phyloP scores from a whole-genome alignment of 2,113 vertebrate species.

The Gymnorhina tibicen region DNA sequence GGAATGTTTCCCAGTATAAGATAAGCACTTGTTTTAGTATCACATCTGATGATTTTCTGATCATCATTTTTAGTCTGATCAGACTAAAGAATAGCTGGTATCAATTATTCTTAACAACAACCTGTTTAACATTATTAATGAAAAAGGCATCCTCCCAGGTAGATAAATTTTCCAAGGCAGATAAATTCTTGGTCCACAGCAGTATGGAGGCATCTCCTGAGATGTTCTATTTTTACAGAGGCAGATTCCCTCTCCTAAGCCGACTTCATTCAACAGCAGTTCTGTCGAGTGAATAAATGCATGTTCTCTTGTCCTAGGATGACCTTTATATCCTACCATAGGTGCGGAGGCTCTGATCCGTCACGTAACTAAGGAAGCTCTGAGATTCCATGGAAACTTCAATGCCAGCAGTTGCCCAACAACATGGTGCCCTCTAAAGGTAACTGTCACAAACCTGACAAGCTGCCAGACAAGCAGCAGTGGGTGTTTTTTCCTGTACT shows the following conservation, averaged over 20 bases:
- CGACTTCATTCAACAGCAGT: neutral
- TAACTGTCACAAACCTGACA: neutral
- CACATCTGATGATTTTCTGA: neutral
- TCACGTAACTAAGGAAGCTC: neutral
- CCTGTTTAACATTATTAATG: neutral
- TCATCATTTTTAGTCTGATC: neutral
- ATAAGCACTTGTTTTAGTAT: neutral
- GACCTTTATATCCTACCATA: neutral
- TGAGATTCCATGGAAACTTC: neutral
- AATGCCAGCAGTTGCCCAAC: neutral
- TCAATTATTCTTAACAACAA: neutral
- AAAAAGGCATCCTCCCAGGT: neutral
- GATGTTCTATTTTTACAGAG: neutral
- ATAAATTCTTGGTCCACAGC: neutral
- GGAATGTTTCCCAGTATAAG: neutral
- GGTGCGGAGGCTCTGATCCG: neutral
- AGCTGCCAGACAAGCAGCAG: neutral
- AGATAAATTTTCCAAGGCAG: neutral
- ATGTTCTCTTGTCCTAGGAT: neutral
- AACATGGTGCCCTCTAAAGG: neutral
- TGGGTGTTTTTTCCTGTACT: neutral
- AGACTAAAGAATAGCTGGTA: neutral
- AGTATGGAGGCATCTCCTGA: neutral
- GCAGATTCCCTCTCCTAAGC: neutral
- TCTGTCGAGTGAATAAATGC: neutral